phyloP scores from a whole-genome alignment of 2,888 invertebrate genomes.

The Pheosia tremula region DNA sequence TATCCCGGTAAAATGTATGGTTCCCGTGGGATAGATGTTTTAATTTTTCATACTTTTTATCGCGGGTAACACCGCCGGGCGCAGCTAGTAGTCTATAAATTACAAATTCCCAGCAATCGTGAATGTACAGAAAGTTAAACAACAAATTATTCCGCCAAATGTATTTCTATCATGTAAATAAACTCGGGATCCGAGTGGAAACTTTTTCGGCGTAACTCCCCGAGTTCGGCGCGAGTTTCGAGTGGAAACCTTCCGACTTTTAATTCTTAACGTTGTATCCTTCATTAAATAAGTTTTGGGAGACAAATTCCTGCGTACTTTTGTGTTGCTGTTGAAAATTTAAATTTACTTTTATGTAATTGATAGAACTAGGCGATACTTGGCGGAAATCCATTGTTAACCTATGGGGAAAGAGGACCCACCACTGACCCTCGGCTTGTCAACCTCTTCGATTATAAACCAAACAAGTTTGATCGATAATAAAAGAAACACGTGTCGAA shows the following conservation, averaged over 20 bases:
- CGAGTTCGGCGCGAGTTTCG: not conserved
- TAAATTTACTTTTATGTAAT: not conserved
- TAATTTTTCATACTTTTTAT: no score
- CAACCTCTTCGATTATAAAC: no score
- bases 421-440: no score
- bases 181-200: not conserved
- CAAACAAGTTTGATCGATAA: no score
- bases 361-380: no score
- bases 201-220: not conserved
- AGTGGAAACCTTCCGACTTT: not conserved
- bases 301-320: not conserved
- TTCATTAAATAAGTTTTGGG: conserved; percentile 2
- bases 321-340: not conserved
- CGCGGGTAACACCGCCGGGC: no score
- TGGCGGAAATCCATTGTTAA: no score
- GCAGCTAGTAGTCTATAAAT: not conserved
- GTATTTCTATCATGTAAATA: conserved; percentile 1
- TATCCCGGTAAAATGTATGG: no score
- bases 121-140: not conserved
- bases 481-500: no score
- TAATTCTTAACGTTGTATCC: conserved; percentile 3
- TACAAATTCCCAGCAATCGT: not conserved
- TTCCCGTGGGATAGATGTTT: no score
- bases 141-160: conserved; percentile 2
- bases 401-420: no score